Evolutionary conservation across 2,888 invertebrate species (phyloP).

Genomic region (Gymnosoma rotundatum): DNA sequence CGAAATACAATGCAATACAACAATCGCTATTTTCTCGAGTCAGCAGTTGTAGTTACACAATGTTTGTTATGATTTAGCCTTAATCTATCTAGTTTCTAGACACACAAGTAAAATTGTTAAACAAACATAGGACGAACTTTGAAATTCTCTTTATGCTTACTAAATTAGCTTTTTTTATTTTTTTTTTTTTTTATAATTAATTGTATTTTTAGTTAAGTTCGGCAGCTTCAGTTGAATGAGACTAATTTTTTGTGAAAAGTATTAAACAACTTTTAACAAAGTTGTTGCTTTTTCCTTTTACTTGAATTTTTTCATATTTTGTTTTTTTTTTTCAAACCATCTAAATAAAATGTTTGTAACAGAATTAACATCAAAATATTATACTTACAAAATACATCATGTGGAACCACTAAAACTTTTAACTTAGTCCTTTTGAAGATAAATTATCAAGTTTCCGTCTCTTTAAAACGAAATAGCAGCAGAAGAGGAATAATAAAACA

Average conservation of each 20-base stretch:
- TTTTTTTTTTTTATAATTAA: slow-evolving; percentile 27
- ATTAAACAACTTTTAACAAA: slow-evolving; percentile 60
- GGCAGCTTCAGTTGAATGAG: slow-evolving; percentile 54
- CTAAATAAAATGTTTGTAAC: slow-evolving; percentile 51
- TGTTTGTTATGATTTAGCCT: too few species aligned
- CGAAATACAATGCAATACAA: too few species aligned
- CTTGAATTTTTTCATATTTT: background rate
- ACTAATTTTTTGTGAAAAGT: slow-evolving; percentile 56
- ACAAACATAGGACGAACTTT: too few species aligned
- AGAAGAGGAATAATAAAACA: slow-evolving; percentile 3
- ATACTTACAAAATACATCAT: slow-evolving; percentile 58
- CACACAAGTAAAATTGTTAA: too few species aligned
- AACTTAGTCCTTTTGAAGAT: slow-evolving; percentile 53
- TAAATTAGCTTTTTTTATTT: too few species aligned
- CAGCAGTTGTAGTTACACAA: too few species aligned
- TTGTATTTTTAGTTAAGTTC: slow-evolving; percentile 57
- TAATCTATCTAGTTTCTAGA: too few species aligned
- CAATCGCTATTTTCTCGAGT: too few species aligned
- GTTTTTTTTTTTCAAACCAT: slow-evolving; percentile 16
- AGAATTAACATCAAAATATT: slow-evolving; percentile 58
- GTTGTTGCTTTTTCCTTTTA: slow-evolving; percentile 41
- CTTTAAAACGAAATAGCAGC: background rate
- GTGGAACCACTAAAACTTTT: slow-evolving; percentile 64
- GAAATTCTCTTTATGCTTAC: too few species aligned
- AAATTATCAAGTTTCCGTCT: slow-evolving; percentile 49